Evolutionary conservation across 2,797 vertebrate genomes (phyloP).

Genomic region (Telmatherina bonti): DNA sequence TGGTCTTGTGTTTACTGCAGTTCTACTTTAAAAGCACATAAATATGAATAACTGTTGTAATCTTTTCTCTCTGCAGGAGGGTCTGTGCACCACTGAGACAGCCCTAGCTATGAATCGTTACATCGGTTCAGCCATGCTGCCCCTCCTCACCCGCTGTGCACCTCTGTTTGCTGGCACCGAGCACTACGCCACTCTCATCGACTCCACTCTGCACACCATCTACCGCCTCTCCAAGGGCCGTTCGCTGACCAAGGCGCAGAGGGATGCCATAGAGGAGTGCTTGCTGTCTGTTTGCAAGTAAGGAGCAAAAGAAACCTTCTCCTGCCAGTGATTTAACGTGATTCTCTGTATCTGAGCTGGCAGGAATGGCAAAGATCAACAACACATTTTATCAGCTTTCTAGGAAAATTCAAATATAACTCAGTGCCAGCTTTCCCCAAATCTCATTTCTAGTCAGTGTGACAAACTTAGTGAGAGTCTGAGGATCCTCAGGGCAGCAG

Average conservation of each 20-base stretch:
- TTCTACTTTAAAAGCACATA: not conserved
- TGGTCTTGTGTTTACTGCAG: not conserved
- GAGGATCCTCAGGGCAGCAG: constrained; percentile 23
- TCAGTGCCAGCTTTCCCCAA: constrained; percentile 9
- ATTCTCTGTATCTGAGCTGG: constrained; percentile 4
- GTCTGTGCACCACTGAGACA: constrained; percentile 94
- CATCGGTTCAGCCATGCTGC: constrained; percentile 94
- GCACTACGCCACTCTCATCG: constrained; percentile 91
- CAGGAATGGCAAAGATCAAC: constrained; percentile 13
- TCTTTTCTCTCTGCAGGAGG: constrained; percentile 83
- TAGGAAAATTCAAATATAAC: constrained; percentile 1
- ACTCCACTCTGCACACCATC: constrained; percentile 96
- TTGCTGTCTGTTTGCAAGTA: constrained; percentile 96
- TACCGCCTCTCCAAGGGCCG: constrained; percentile 97
- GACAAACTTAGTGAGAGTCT: constrained; percentile 31
- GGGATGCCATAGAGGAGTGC: constrained; percentile 98
- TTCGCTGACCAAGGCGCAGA: constrained; percentile 97
- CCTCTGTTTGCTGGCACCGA: constrained; percentile 95
- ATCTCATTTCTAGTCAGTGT: constrained; percentile 31
- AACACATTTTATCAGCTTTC: constrained; percentile 20
- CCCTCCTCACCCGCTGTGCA: constrained; percentile 94
- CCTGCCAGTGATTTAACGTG: not conserved
- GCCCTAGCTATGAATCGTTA: constrained; percentile 96
- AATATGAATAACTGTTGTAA: not conserved
- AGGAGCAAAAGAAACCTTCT: constrained; percentile 42